A percentile compares a stretch with the other conserved stretches of the same genome.
Conservation (phyloP, 2,888 invertebrate species). For the Tinea pellionella region DNA sequence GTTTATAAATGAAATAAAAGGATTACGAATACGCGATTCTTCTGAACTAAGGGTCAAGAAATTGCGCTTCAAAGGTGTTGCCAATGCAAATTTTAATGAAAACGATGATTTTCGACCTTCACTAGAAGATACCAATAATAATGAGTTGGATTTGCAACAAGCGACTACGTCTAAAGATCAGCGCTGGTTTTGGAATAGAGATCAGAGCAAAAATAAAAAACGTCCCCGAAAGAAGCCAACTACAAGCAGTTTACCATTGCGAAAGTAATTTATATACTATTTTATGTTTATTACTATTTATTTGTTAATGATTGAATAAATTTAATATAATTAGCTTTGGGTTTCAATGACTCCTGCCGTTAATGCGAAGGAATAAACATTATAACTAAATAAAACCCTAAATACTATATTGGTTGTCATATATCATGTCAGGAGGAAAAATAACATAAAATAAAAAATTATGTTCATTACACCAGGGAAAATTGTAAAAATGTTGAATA, state of each 20-base stretch:
- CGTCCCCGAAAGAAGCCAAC: background rate
- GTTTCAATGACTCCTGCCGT: no score
- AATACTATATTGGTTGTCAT: no score
- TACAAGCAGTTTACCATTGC: background rate
- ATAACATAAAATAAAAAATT: no score
- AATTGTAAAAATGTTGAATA: no score
- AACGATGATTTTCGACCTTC: background rate
- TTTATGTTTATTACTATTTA: no score
- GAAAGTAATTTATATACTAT: no score
- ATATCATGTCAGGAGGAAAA: no score
- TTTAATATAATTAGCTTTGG: no score
- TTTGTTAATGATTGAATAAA: no score
- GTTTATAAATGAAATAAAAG: background rate
- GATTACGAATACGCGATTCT: background rate
- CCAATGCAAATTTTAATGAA: constrained; percentile 18
- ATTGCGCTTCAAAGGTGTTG: background rate
- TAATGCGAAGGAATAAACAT: no score
- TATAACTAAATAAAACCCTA: no score
- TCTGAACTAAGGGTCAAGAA: background rate
- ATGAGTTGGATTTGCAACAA: background rate
- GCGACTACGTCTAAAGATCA: background rate
- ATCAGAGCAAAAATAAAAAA: background rate
- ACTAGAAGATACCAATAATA: background rate
- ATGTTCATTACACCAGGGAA: no score
- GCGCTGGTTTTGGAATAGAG: constrained; percentile 1